A percentile compares a stretch with the other conserved stretches of the same genome.
phyloP scores from a whole-genome alignment of 1,140 invertebrate species.

The Sipha flava region DNA sequence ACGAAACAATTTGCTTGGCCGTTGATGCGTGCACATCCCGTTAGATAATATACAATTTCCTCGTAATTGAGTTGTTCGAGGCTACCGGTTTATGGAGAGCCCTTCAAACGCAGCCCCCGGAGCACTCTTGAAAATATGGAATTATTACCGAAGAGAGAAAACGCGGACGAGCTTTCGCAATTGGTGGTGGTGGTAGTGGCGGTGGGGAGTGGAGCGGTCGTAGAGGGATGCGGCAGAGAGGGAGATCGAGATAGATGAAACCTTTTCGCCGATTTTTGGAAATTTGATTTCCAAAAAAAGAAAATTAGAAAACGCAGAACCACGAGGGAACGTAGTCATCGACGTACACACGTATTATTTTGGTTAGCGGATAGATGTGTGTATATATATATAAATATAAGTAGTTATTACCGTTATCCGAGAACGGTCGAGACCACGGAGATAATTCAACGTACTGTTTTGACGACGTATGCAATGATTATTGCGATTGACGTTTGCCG shows the following conservation, averaged over 20 bases:
- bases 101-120: slow-evolving; percentile 29
- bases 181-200: too few relatives aligned
- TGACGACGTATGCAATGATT: neutral
- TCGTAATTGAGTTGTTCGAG: slow-evolving; percentile 32
- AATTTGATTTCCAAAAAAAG: slow-evolving; percentile 14
- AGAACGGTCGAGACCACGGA: neutral
- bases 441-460: neutral
- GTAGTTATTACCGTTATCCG: too few relatives aligned
- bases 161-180: neutral
- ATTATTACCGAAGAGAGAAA: slow-evolving; percentile 21
- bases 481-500: neutral
- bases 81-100: slow-evolving; percentile 31
- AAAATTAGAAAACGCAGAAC: neutral
- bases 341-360: neutral
- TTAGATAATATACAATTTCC: slow-evolving; percentile 32
- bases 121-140: slow-evolving; percentile 31
- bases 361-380: too few relatives aligned
- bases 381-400: neutral
- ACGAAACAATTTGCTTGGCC: slow-evolving; percentile 32
- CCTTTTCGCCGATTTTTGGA: neutral
- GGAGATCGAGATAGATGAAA: neutral
- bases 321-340: neutral
- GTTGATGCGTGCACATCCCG: slow-evolving; percentile 26
- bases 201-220: neutral
- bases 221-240: neutral